These are phyloP conservation scores for Sphecodes monilicornis DNA, from an alignment of 2,888 invertebrate species.

Conservation along the genomic window DNA sequence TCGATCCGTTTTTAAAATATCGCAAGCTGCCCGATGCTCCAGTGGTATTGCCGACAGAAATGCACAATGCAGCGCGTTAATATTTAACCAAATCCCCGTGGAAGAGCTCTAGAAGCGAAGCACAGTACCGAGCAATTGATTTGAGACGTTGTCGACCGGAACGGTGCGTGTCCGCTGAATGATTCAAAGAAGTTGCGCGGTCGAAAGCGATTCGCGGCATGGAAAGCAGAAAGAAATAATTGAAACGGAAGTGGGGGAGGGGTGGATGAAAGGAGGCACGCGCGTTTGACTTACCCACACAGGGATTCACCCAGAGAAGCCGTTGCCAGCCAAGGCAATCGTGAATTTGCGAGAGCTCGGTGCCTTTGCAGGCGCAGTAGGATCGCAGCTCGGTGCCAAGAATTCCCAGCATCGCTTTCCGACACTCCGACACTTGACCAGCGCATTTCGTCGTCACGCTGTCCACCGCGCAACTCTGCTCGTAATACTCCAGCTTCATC, in stretches of 20 bases:
- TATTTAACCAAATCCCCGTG: not conserved
- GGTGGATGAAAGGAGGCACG: not conserved
- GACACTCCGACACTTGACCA: conserved; percentile 93
- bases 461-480: conserved; percentile 96
- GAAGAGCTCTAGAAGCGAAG: not conserved
- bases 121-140: not conserved
- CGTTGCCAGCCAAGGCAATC: conserved; percentile 96
- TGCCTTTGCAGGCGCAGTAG: conserved; percentile 94
- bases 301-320: conserved; percentile 95
- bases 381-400: conserved; percentile 95
- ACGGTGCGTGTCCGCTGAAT: not conserved
- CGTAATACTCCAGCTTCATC: conserved; percentile 93
- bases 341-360: conserved; percentile 93
- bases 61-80: not conserved
- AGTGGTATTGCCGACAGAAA: not conserved
- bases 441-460: conserved; percentile 95
- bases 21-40: not conserved
- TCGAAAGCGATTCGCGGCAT: not conserved
- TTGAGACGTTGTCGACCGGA: not conserved
- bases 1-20: not conserved
- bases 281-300: conserved; percentile 91
- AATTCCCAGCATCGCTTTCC: conserved; percentile 94
- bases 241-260: not conserved
- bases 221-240: not conserved
- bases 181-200: not conserved